Base-by-base conservation (phyloP, 2,113 vertebrate genomes). In the Mesocricetus auratus region DNA sequence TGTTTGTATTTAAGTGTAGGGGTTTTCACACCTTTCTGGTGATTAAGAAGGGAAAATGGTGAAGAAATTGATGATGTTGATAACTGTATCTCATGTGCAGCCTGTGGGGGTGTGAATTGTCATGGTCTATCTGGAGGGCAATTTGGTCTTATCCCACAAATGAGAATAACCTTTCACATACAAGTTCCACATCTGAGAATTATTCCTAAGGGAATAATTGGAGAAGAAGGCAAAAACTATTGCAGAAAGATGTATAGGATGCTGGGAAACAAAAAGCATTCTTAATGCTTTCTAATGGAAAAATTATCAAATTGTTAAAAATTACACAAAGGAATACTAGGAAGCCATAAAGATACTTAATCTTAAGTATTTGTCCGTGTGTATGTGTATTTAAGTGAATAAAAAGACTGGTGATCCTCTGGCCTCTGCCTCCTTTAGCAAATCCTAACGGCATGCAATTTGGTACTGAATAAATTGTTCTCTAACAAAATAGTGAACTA, bases 1-100 rank as follows among this genome's bases (percentile, higher is more conserved):
- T 96, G 96, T 96, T 93, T 66, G 93, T 90, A 78, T 98, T 97
- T 97, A 98, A 98, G 97, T 97, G 74, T 96, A 83, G 58, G 97
- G 21, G 96, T 95, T 95, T 94, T 89, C 96, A 98, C 94, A 97
- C 93, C 97, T 97, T 97, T 97, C 91, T 98, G 86, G 95, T 98
- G 93, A 98, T 97, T 96, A 97, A 93, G 92, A 95, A 95, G 42
- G 81, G 93, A 81, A 97, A 97, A 91, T 39, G 56, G 97, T 96
- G 93, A 94, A 95, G 89, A 85, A 94, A 81, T 92, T 96, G 93
- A 93, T 96, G 94, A 91, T 97, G 95, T 75, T 88, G 90, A 93
- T 93, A 94, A 90, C 78, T 97, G 15, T n/a, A 74, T 96, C 47
- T 94, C 95, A 94, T 58, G 17, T 53, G 58, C 36, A 71, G 45